These are phyloP conservation scores for Phenacoccus solenopsis DNA, from an alignment of 1,140 invertebrate genomes.

Conservation along the genomic window DNA sequence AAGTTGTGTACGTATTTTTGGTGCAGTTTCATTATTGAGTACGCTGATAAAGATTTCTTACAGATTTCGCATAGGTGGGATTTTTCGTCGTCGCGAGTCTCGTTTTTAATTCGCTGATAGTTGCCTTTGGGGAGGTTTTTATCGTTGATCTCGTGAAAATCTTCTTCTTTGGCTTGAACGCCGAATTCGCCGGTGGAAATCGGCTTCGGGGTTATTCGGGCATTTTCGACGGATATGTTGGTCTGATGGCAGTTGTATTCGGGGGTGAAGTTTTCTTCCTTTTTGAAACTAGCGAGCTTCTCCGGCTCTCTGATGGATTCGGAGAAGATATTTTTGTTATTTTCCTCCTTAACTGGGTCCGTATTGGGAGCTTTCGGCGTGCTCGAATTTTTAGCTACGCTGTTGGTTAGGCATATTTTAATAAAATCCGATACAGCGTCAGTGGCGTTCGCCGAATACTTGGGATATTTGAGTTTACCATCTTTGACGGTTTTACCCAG, in stretches of 20 bases:
- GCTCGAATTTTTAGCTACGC: not conserved
- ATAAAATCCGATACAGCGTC: conserved; percentile 1
- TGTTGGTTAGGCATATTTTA: conserved; percentile 9
- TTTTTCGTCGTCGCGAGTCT: not conserved
- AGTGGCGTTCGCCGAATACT: not conserved
- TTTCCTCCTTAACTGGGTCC: no score
- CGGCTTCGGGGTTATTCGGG: not conserved
- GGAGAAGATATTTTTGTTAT: not conserved
- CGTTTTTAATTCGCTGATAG: not conserved
- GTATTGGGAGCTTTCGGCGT: no score
- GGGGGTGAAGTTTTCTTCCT: not conserved
- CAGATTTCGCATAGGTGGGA: not conserved
- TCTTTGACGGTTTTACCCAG: not conserved
- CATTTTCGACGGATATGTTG: not conserved
- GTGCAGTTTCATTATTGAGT: not conserved
- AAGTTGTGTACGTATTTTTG: conserved; percentile 3
- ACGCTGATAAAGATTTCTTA: not conserved
- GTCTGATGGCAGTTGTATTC: not conserved
- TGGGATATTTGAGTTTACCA: not conserved
- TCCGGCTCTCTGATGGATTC: not conserved
- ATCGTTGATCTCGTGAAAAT: not conserved
- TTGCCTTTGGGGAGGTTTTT: not conserved
- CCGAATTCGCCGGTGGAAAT: not conserved
- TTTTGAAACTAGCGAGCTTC: not conserved
- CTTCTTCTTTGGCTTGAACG: not conserved